A percentile compares a stretch with the other conserved stretches of the same genome.
These are phyloP conservation scores for Rhineura floridana DNA, from an alignment of 2,113 vertebrate genomes.

Conservation along the genomic window DNA sequence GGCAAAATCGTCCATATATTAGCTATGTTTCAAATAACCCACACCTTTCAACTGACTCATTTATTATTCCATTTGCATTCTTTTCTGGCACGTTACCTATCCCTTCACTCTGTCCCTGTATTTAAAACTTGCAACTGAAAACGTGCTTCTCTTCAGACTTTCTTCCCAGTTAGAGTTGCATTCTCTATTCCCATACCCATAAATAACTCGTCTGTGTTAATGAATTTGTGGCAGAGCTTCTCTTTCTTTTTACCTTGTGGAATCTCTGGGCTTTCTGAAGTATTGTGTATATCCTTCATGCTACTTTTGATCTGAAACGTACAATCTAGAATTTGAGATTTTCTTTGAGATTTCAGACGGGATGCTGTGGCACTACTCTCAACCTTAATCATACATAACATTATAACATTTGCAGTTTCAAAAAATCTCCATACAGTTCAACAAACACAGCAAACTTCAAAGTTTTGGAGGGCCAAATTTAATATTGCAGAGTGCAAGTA, in stretches of 20 bases:
- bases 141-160: not conserved
- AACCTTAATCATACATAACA: not conserved
- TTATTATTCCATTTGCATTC: not conserved
- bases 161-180: not conserved
- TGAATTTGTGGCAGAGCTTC: not conserved
- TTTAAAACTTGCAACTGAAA: not conserved
- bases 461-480: not conserved
- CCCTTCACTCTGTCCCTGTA: not conserved
- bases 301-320: not conserved
- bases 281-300: not conserved
- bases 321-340: not conserved
- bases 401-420: not conserved
- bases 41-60: not conserved
- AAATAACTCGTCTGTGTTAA: not conserved
- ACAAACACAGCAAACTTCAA: not conserved
- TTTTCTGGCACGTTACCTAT: not conserved
- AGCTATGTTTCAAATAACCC: no score
- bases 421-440: no score
- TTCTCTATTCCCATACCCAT: no score
- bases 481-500: not conserved
- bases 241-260: not conserved
- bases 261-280: not conserved
- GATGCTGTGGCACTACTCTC: not conserved
- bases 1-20: not conserved
- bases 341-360: not conserved